A percentile compares a stretch with the other conserved stretches of the same genome.
Conservation (phyloP, 2,888 invertebrate genomes). For the Eubasilissa splendida region DNA sequence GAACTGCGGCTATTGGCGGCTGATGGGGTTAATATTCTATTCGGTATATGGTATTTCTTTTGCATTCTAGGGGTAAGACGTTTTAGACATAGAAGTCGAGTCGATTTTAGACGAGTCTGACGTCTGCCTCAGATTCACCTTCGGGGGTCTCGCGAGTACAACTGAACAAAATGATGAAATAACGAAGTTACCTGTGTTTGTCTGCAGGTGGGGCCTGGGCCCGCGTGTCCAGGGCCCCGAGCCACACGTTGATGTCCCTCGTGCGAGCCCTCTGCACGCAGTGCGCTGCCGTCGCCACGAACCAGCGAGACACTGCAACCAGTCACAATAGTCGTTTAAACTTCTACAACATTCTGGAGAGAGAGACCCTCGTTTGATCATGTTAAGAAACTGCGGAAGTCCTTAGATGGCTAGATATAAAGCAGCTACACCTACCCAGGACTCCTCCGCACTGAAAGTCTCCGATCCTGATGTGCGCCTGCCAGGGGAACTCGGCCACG, state of each 20-base stretch:
- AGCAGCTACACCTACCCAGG: slow-evolving; percentile 68
- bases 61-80: too few species aligned
- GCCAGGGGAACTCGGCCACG: slow-evolving; percentile 89
- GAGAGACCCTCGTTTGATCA: too few species aligned
- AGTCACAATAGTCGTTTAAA: not conserved
- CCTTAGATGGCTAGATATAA: not conserved
- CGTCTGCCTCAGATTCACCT: too few species aligned
- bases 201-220: slow-evolving; percentile 74
- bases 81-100: too few species aligned
- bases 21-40: too few species aligned
- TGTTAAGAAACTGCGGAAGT: too few species aligned
- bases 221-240: slow-evolving; percentile 85
- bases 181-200: slow-evolving; percentile 67
- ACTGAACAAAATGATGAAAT: too few species aligned
- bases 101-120: too few species aligned
- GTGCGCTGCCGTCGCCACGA: slow-evolving; percentile 87
- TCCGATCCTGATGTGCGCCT: slow-evolving; percentile 86
- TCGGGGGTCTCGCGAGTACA: too few species aligned
- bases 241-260: slow-evolving; percentile 82
- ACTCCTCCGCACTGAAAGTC: slow-evolving; percentile 90
- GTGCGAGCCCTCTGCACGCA: slow-evolving; percentile 84
- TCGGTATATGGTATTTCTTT: too few species aligned
- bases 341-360: too few species aligned
- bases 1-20: too few species aligned
- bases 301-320: slow-evolving; percentile 77